These are phyloP conservation scores for Epinotia demarniana DNA, from an alignment of 2,888 invertebrate species.

Conservation along the genomic window DNA sequence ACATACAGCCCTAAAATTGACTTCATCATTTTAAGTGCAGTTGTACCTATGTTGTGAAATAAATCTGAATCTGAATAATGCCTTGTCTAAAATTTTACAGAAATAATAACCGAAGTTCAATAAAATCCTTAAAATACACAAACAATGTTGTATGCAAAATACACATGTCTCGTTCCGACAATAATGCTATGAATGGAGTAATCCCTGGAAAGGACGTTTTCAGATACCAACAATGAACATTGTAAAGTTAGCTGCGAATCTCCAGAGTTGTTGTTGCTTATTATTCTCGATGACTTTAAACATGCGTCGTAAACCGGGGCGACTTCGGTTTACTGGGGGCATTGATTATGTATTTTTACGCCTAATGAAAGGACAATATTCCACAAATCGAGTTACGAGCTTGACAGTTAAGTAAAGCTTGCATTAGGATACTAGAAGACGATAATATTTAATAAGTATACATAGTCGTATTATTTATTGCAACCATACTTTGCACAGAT, in stretches of 20 bases:
- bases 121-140: no score
- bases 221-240: slow-evolving; percentile 7
- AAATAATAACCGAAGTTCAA: background rate
- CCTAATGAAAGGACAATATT: no score
- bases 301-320: background rate
- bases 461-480: no score
- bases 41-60: no score
- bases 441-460: no score
- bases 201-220: slow-evolving; percentile 6
- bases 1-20: no score
- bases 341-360: background rate
- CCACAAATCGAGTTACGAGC: no score
- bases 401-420: no score
- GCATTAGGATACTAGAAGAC: no score
- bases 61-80: no score
- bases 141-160: background rate
- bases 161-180: background rate
- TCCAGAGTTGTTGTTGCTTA: background rate
- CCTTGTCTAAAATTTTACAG: background rate
- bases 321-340: background rate
- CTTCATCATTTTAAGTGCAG: no score
- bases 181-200: slow-evolving; percentile 14
- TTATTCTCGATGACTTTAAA: slow-evolving; percentile 6
- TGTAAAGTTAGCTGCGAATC: slow-evolving; percentile 16
- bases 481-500: no score